A percentile compares a stretch with the other conserved stretches of the same genome.
phyloP scores from a whole-genome alignment of 2,888 invertebrate genomes.

The Adelphocoris suturalis region DNA sequence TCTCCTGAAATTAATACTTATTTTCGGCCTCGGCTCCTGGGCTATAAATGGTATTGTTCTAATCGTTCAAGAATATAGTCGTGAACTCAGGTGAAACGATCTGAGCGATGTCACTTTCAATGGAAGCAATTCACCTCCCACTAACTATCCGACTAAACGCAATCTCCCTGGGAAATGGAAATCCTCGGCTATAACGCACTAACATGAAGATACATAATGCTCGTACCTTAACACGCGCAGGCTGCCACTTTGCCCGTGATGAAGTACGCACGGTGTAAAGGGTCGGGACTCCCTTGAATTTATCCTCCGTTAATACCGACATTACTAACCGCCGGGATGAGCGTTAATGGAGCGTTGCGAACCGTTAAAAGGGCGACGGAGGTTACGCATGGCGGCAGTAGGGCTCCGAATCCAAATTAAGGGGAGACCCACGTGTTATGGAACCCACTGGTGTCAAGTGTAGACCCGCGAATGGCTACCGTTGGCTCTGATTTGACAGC shows the following conservation, averaged over 20 bases:
- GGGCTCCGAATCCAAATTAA: conserved; percentile 25
- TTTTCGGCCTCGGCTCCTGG: no score
- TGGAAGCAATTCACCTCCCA: background rate
- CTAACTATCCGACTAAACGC: background rate
- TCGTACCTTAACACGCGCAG: background rate
- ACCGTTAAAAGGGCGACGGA: conserved; percentile 41
- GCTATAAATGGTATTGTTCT: no score
- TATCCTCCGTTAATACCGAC: conserved; percentile 51
- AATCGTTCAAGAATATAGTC: no score
- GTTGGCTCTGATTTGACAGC: no score
- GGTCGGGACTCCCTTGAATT: conserved; percentile 40
- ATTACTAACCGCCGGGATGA: conserved; percentile 29
- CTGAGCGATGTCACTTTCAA: background rate
- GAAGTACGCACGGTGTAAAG: conserved; percentile 28
- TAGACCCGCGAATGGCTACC: no score
- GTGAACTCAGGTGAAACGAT: no score
- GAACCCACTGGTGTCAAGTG: background rate
- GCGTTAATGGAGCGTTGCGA: conserved; percentile 47
- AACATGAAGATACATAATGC: background rate
- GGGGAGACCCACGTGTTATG: background rate
- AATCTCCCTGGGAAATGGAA: background rate
- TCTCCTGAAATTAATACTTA: no score
- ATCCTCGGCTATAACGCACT: background rate
- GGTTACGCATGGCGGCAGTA: background rate
- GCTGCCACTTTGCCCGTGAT: conserved; percentile 18